phyloP scores from a whole-genome alignment of 2,888 invertebrate genomes.

The Amiota minor region DNA sequence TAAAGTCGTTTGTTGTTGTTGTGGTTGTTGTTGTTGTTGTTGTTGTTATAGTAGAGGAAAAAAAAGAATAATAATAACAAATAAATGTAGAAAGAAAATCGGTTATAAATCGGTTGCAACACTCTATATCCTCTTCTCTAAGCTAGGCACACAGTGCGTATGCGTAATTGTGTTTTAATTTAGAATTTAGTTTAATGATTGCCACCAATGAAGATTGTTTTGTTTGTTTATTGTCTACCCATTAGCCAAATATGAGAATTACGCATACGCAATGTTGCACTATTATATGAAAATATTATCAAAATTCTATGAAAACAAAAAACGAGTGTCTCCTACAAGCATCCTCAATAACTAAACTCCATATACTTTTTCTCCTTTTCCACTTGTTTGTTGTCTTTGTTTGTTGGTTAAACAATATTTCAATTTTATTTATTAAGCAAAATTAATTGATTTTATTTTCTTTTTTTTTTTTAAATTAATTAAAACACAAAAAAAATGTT shows the following conservation, averaged over 20 bases:
- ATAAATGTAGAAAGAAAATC: slow-evolving; percentile 39
- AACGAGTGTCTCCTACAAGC: no score
- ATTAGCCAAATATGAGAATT: slow-evolving; percentile 29
- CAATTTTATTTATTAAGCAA: slow-evolving; percentile 55
- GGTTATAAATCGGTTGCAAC: slow-evolving; percentile 49
- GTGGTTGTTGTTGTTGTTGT: slow-evolving; percentile 40
- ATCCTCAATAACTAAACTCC: no score
- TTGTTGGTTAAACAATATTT: slow-evolving; percentile 24
- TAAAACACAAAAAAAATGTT: no score
- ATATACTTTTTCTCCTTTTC: slow-evolving; percentile 1
- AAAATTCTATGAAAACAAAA: not conserved
- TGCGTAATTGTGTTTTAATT: slow-evolving; percentile 44
- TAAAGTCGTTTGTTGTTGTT: slow-evolving; percentile 61
- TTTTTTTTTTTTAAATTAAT: no score
- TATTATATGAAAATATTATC: not conserved
- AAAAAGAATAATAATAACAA: slow-evolving; percentile 32
- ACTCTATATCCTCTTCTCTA: not conserved
- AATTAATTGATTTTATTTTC: slow-evolving; percentile 21
- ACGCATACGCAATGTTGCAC: slow-evolving; percentile 51
- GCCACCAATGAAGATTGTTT: no score
- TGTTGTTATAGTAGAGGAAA: slow-evolving; percentile 44
- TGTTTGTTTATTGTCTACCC: no score
- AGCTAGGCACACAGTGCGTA: slow-evolving; percentile 48
- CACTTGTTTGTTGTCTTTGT: slow-evolving; percentile 7
- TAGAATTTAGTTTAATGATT: no score